Conservation (phyloP, 2,888 invertebrate species). For the Ophioninae sp. region DNA sequence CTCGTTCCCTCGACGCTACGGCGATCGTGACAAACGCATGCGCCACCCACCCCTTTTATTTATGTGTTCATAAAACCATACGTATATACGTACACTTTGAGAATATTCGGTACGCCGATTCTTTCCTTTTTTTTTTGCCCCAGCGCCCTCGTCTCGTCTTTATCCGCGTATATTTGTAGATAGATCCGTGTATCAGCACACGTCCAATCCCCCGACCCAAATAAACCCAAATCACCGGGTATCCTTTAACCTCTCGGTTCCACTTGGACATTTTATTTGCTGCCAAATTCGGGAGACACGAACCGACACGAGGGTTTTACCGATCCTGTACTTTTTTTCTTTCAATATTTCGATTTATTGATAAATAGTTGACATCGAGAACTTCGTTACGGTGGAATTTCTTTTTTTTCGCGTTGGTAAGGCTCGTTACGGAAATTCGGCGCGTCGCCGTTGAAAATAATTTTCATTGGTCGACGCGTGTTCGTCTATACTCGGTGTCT, state of each 20-base stretch:
- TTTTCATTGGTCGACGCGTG: no score
- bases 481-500: no score
- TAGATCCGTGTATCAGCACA: background rate
- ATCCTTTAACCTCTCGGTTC: background rate
- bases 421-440: background rate
- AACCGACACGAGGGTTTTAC: background rate
- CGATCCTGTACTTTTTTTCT: background rate
- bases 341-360: background rate
- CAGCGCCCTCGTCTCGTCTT: background rate
- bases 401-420: background rate
- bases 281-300: background rate
- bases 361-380: background rate
- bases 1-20: slow-evolving; percentile 18
- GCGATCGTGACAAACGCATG: slow-evolving; percentile 55
- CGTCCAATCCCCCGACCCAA: background rate
- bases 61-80: slow-evolving; percentile 3
- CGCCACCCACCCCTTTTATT: slow-evolving; percentile 41
- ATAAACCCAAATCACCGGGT: background rate
- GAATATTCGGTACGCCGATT: background rate
- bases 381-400: background rate
- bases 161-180: background rate
- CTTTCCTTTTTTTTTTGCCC: background rate
- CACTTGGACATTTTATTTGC: background rate
- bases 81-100: background rate
- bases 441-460: background rate